Evolutionary conservation across 2,797 vertebrate species (phyloP), one percentile per base, ranked within the genome.

Genomic region (Echiichthys vipera): DNA sequence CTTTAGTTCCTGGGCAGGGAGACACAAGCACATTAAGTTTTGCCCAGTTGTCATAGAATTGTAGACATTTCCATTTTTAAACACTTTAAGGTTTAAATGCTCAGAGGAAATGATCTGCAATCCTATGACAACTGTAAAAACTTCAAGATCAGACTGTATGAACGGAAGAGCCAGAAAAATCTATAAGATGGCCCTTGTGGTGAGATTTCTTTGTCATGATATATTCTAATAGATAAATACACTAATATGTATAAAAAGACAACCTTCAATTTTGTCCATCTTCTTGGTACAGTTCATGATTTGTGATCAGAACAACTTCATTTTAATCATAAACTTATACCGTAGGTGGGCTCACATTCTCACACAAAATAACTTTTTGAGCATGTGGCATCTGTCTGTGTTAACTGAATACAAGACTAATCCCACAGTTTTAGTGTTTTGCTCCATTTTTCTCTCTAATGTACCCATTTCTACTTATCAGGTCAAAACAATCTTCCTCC

Each of bases 401-500:
- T 79, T 79, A 81, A 87, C 71, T 43, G 49, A 91, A 88, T 73
- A 66, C 57, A 84, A 80, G 74, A 71, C 87, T 93, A 93, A 93
- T 92, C 91, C 92, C 84, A 73, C 66, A 76, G 77, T 92, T 89
- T 90, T 87, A 84, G 87, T 77, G 79, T 89, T 89, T 88, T 81
- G 65, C 90, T 91, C 69, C 75, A 90, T 91, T 88, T 88, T 81
- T 91, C 90, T 91, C 73, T 77, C 88, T 93, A 93, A 95, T 93
- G 93, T 95, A 94, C 93, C 94, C 93, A 91, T 96, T 95, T 96
- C 94, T 94, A 94, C 95, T 96, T 97, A 98, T 98, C 96, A 95
- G 95, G 94, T 94, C 94, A 95, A 96, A 97, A 95, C 88, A 93
- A 98, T 98, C 97, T 97, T 93, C 89, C 93, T 73, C 92, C 88